Base-by-base conservation (phyloP, 2,797 vertebrate genomes). In the Cuniculus paca region DNA sequence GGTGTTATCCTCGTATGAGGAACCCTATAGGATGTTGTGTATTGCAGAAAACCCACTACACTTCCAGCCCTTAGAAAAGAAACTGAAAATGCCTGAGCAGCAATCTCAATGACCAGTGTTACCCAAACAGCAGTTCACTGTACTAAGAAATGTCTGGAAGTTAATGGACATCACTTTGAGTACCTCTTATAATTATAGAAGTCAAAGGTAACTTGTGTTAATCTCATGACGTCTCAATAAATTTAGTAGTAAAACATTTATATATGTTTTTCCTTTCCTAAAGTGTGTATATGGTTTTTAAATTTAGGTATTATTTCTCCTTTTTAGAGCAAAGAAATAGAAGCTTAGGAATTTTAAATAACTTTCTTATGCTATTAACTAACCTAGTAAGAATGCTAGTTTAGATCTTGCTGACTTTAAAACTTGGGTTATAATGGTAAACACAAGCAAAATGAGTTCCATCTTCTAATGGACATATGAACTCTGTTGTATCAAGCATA, bases 251-350 rank as follows among this genome's bases (percentile, higher is more conserved):
- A 68, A 68, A 68, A 19, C 20, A 36, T 36, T 19, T 34, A 68
- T n/a, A 14, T 34, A 36, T 68, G 16, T 36, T n/a, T 68, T 68
- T 17, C 63, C 34, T 65, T n/a, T 68, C 63, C 16, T 68, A 17
- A 17, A 68, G 63, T 36, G 34, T 36, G 16, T 72, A 50, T 16
- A 26, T 42, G 52, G 36, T 81, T 93, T 89, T 54, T 22, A 88
- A 82, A 82, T 31, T 87, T 81, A 36, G 1, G 2, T 61, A 75
- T 91, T 74, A 70, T 90, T 85, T 74, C 54, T 91, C 52, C 56
- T 79, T 74, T 93, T 91, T 79, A 88, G 24, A 80, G 88, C 50
- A 54, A 93, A 54, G 31, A 79, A 78, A 79, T 39, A 88, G 61
- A 93, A 56, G 11, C 3, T 70, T 65, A 50, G 28, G 34, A 85